phyloP scores from a whole-genome alignment of 2,113 vertebrate species.

The Megatriorchis doriae region DNA sequence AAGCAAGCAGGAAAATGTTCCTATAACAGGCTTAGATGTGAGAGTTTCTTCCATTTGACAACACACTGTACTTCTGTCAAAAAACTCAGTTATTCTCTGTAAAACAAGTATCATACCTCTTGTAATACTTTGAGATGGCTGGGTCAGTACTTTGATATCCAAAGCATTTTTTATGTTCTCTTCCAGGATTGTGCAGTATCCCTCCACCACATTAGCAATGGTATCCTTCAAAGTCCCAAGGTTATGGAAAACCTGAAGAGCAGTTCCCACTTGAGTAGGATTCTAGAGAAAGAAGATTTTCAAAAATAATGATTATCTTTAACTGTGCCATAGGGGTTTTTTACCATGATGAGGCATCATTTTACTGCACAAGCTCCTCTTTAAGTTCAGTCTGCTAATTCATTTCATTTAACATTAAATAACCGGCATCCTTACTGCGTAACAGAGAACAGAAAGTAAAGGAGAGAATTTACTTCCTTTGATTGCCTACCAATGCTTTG shows the following conservation, averaged over 20 bases:
- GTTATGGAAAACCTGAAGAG: conserved; percentile 96
- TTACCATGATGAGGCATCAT: neutral
- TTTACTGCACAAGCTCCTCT: neutral
- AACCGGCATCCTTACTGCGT: neutral
- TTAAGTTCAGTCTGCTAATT: neutral
- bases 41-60: neutral
- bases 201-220: conserved; percentile 82
- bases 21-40: neutral
- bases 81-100: neutral
- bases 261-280: conserved; percentile 94
- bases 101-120: conserved; percentile 77
- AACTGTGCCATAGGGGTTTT: neutral
- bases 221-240: conserved; percentile 89
- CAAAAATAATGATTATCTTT: neutral
- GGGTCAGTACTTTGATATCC: conserved; percentile 91
- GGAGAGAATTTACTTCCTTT: neutral
- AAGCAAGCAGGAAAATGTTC: neutral
- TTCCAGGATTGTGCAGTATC: conserved; percentile 82
- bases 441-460: neutral
- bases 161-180: conserved; percentile 86
- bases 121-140: conserved; percentile 76
- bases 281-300: conserved; percentile 74
- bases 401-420: neutral
- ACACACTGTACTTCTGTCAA: neutral
- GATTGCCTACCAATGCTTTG: neutral